A percentile compares a stretch with the other conserved stretches of the same genome.
Conservation (phyloP, 2,888 invertebrate species). For the Epinotia brunnichana region DNA sequence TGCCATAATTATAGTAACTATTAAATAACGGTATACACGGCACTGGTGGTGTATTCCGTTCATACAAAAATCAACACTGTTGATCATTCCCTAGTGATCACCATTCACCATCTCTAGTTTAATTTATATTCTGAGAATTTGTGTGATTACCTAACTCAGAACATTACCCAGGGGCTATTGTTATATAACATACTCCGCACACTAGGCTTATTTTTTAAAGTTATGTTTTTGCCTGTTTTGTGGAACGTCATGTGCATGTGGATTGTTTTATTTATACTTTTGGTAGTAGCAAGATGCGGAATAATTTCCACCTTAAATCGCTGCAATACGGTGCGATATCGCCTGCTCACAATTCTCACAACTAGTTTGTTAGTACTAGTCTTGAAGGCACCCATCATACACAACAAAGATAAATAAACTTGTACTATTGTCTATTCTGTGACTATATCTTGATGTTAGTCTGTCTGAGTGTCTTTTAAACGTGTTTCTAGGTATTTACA, state of each 20-base stretch:
- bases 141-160: no score
- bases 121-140: not conserved
- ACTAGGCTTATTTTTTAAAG: not conserved
- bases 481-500: constrained; percentile 20
- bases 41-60: not conserved
- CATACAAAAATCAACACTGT: not conserved
- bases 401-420: not conserved
- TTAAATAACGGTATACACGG: not conserved
- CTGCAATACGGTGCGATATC: not conserved
- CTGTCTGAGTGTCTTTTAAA: constrained; percentile 1
- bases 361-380: not conserved
- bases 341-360: not conserved
- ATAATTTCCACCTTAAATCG: not conserved
- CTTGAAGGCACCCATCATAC: not conserved
- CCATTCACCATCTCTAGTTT: not conserved
- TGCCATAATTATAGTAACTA: no score
- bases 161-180: not conserved
- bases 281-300: not conserved
- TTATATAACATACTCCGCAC: not conserved
- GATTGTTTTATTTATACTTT: not conserved
- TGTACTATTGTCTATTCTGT: not conserved
- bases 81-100: not conserved
- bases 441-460: constrained; percentile 27
- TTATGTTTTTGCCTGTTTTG: no score
- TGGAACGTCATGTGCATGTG: not conserved